Evolutionary conservation across 37 sponge, comb jelly and placozoan genomes (phyloP).

Genomic region (Ianthella basta): DNA sequence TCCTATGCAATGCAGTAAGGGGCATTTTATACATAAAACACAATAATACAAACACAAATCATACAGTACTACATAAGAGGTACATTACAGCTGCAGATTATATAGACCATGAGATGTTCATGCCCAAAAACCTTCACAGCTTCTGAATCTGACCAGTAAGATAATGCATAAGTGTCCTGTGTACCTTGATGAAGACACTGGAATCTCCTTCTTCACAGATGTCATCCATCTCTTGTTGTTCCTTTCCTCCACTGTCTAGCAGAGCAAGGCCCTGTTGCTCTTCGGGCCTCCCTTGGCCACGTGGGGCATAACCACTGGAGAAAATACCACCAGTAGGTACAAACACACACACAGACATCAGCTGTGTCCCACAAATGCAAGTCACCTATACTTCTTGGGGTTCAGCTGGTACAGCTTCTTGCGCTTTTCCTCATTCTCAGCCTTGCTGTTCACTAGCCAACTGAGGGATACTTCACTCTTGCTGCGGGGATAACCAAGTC

Average conservation of each 20-base stretch:
- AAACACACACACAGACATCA: constrained; percentile 10
- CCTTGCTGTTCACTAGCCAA: constrained; percentile 36
- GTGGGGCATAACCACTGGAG: background rate
- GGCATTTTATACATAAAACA: too few species aligned
- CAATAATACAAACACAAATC: too few species aligned
- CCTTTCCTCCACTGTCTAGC: background rate
- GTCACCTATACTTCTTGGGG: constrained; percentile 70
- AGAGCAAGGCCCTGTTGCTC: background rate
- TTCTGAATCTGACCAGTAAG: too few species aligned
- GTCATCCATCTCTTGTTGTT: too few species aligned
- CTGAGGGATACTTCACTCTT: constrained; percentile 19
- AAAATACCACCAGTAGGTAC: background rate
- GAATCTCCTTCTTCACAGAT: constrained; percentile 21
- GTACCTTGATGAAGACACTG: constrained; percentile 69
- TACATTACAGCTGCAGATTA: too few species aligned
- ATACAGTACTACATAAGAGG: too few species aligned
- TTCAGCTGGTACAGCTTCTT: constrained; percentile 56
- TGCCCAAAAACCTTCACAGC: too few species aligned
- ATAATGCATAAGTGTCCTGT: background rate
- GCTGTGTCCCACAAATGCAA: background rate
- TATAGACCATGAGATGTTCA: too few species aligned
- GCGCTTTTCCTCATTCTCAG: constrained; percentile 58
- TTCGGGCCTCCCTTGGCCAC: background rate
- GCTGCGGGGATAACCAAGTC: background rate
- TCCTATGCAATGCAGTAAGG: constrained; percentile 52